phyloP scores from a whole-genome alignment of 2,113 vertebrate genomes.

The Gavia stellata region DNA sequence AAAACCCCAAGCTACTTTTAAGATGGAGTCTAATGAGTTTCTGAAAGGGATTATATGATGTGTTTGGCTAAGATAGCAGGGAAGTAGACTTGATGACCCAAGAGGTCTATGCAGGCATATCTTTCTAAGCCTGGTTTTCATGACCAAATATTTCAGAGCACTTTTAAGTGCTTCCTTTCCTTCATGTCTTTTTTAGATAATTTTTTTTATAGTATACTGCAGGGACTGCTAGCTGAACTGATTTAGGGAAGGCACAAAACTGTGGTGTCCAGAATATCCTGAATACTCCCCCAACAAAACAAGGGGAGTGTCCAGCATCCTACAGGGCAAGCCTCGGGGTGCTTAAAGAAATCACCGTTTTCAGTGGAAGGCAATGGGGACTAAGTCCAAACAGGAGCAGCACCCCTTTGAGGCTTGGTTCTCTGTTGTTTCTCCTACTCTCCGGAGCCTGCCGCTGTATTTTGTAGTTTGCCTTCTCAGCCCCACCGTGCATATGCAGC shows the following conservation, averaged over 20 bases:
- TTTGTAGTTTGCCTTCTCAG: background rate
- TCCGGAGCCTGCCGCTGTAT: background rate
- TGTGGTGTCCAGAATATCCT: background rate
- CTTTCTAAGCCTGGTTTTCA: conserved; percentile 10
- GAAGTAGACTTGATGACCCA: background rate
- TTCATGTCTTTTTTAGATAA: conserved; percentile 26
- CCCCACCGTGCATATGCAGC: background rate
- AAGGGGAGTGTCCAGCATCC: background rate
- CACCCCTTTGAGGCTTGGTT: background rate
- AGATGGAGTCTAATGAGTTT: background rate
- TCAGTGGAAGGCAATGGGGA: background rate
- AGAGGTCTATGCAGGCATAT: background rate
- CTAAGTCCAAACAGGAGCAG: background rate
- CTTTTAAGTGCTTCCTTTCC: background rate
- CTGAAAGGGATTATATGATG: conserved; percentile 8
- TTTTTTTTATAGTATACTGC: background rate
- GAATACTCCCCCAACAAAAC: background rate
- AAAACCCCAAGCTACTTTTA: background rate
- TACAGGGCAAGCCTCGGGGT: background rate
- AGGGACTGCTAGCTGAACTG: background rate
- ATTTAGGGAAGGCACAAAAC: background rate
- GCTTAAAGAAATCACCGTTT: background rate
- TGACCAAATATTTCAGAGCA: background rate
- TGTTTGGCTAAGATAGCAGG: conserved; percentile 20
- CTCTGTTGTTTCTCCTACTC: background rate